phyloP scores from a whole-genome alignment of 1,140 invertebrate species.

The Drosophila insularis region DNA sequence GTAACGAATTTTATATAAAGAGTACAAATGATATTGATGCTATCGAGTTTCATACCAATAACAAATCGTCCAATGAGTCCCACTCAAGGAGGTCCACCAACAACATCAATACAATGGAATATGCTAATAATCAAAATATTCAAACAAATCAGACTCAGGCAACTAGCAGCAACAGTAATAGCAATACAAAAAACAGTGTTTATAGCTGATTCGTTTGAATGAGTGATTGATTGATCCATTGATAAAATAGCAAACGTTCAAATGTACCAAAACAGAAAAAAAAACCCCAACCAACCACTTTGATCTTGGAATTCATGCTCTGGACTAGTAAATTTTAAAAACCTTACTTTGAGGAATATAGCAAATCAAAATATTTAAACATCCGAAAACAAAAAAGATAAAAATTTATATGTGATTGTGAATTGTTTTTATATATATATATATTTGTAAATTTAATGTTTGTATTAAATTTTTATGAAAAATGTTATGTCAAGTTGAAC shows the following conservation, averaged over 20 bases:
- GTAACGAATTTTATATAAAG: slow-evolving; percentile 73
- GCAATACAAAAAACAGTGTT: slow-evolving; percentile 28
- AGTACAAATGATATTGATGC: slow-evolving; percentile 80
- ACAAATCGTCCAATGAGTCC: slow-evolving; percentile 16
- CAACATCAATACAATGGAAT: slow-evolving; percentile 16
- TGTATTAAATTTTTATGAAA: slow-evolving; percentile 80
- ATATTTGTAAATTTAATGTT: slow-evolving; percentile 79
- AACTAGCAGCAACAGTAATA: slow-evolving; percentile 32
- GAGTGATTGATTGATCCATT: slow-evolving; percentile 12
- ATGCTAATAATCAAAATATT: slow-evolving; percentile 24
- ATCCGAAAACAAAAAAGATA: slow-evolving; percentile 55
- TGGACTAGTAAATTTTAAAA: slow-evolving; percentile 76
- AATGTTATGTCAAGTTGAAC: slow-evolving; percentile 78
- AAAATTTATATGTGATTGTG: slow-evolving; percentile 80
- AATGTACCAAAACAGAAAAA: slow-evolving; percentile 29
- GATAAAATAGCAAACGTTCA: slow-evolving; percentile 9
- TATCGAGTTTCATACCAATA: slow-evolving; percentile 66
- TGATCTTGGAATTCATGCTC: slow-evolving; percentile 77
- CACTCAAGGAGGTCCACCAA: slow-evolving; percentile 22
- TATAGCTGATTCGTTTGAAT: slow-evolving; percentile 53
- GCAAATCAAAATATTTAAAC: slow-evolving; percentile 79
- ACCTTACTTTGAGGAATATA: slow-evolving; percentile 73
- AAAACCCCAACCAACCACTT: slow-evolving; percentile 45
- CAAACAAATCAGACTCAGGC: slow-evolving; percentile 22
- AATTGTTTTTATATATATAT: slow-evolving; percentile 79